Evolutionary conservation across 2,797 vertebrate genomes (phyloP).

Genomic region (Brotogeris chrysoptera): DNA sequence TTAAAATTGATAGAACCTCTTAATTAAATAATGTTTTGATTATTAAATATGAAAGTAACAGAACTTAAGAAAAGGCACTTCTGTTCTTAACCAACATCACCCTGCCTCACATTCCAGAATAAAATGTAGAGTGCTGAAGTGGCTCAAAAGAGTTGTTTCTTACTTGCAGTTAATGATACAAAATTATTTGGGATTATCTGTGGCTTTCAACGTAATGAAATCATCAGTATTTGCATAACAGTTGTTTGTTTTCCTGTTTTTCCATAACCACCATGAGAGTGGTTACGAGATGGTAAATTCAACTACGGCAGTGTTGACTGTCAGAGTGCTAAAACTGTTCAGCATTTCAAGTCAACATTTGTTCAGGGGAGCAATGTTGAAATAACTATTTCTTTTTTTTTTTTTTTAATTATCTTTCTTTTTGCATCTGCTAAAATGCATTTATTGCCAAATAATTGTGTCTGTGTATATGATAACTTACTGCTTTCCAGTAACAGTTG

Average conservation of each 20-base stretch:
- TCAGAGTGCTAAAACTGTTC: not conserved
- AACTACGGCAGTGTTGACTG: not conserved
- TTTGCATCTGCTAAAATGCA: not conserved
- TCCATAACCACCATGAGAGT: not conserved
- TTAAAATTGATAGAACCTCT: not conserved
- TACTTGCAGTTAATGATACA: not conserved
- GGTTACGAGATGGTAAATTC: not conserved
- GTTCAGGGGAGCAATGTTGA: not conserved
- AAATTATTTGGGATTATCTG: not conserved
- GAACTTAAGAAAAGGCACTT: not conserved
- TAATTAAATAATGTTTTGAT: not conserved
- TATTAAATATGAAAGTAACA: not conserved
- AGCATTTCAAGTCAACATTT: not conserved
- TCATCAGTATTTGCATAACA: not conserved
- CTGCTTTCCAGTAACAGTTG: not conserved
- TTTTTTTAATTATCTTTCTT: not conserved
- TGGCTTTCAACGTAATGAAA: not conserved
- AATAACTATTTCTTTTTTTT: not conserved
- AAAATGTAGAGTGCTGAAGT: not conserved
- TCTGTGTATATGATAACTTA: not conserved
- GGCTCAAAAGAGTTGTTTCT: not conserved
- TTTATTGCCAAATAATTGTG: not conserved
- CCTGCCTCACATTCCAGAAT: not conserved
- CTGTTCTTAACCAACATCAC: not conserved
- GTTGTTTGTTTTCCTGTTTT: not conserved